Conservation (phyloP, 2,797 vertebrate species). For the Darevskia mixta region DNA sequence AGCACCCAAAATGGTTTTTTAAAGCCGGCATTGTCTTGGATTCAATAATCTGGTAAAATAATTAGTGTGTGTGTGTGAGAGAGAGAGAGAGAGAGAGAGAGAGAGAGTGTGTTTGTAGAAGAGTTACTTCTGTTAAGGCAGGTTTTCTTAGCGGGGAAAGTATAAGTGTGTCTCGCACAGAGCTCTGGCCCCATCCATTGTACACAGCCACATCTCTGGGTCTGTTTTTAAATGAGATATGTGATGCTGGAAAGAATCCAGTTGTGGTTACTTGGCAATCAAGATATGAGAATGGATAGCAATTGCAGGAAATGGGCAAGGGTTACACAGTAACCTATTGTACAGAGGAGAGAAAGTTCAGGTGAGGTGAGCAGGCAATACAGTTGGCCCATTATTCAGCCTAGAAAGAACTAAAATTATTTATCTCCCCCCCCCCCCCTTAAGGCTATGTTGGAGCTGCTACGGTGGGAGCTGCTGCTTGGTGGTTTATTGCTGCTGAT, state of each 20-base stretch:
- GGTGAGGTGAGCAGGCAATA: background rate
- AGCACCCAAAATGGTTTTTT: background rate
- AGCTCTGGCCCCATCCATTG: background rate
- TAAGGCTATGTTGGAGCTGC: constrained; percentile 96
- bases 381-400: background rate
- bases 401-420: background rate
- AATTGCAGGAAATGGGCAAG: background rate
- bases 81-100: too few species aligned
- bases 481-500: constrained; percentile 95
- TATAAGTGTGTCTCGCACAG: background rate
- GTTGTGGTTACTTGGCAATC: background rate
- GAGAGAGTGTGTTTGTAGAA: background rate
- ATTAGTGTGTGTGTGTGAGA: background rate
- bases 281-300: background rate
- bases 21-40: background rate
- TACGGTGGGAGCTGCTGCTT: constrained; percentile 96
- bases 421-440: background rate
- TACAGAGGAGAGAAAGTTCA: background rate
- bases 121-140: background rate
- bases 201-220: background rate
- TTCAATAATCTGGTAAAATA: background rate
- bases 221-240: background rate
- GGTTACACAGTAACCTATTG: background rate
- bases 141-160: background rate
- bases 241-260: background rate